A percentile compares a stretch with the other conserved stretches of the same genome.
phyloP scores from a whole-genome alignment of 2,113 vertebrate species.

The Chlamydotis undulata region DNA sequence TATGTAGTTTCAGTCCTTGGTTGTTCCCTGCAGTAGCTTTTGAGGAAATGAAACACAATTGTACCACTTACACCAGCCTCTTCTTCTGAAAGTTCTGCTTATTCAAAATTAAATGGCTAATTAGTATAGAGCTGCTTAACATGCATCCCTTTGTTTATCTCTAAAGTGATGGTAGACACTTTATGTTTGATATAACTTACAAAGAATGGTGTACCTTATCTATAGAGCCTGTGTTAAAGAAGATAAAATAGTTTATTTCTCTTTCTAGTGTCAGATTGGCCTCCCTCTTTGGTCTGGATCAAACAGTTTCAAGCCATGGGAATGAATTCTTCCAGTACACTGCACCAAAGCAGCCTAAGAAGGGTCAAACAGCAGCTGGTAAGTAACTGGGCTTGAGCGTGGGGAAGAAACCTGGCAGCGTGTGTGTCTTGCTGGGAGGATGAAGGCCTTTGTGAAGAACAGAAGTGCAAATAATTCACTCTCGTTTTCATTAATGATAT shows the following conservation, averaged over 20 bases:
- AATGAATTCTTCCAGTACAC: slow-evolving; percentile 97
- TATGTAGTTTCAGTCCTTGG: neutral
- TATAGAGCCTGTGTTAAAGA: accelerated
- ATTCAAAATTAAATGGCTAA: neutral
- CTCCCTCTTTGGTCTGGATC: slow-evolving; percentile 91
- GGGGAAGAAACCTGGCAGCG: accelerated
- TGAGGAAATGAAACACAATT: neutral
- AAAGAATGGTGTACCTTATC: neutral
- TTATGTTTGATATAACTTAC: neutral
- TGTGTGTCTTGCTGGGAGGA: neutral
- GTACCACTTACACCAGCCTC: neutral
- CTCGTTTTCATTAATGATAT: accelerated
- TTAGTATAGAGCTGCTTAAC: neutral
- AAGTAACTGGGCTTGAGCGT: neutral
- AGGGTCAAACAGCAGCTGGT: slow-evolving; percentile 80
- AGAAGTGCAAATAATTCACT: neutral
- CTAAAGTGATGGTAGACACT: neutral
- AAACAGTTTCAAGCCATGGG: slow-evolving; percentile 78
- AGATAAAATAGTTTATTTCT: neutral
- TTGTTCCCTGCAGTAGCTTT: neutral
- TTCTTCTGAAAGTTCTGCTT: neutral
- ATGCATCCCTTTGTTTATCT: neutral
- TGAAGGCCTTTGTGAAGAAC: neutral
- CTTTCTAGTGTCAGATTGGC: slow-evolving; percentile 88
- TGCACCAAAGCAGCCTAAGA: slow-evolving; percentile 94